Base-by-base conservation (phyloP, 30 jellyfish, hydroid and myxozoan species). In the Chrysaora quinquecirrha region DNA sequence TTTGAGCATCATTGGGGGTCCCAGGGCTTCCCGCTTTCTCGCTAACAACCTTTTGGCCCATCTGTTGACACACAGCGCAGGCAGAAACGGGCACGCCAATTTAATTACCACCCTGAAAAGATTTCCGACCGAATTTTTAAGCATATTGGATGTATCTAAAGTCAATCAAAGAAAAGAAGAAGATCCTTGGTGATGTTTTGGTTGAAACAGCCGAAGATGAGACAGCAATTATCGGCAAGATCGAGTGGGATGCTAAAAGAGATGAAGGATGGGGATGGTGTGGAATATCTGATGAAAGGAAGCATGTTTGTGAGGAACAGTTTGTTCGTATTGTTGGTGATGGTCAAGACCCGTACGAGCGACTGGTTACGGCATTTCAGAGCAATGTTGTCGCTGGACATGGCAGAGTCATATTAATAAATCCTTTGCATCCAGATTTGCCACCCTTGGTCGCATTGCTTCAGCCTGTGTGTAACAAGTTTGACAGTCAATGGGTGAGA, bases 181-280 rank as follows among this genome's bases (percentile, higher is more conserved):
- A 56, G 2, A 75, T 75, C 9, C 52, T 48, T 35, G 73, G 70
- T 18, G n/a, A 16, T 3, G 87, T 54, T 11, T 29, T 48, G 18
- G 38, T 19, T 0, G 73, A 75, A 30, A 75, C 87, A 30, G 86
- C 87, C 48, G 87, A 75, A 30, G 87, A 75, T 30, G 65, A 75
- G 28, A 75, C 87, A 7, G 78, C 80, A 31, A 75, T 75, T 2
- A 75, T 54, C 19, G 50, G 78, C 24, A 75, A 75, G 20, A 19
- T 50, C 21, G 87, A 75, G 49, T 75, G 68, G 68, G 87, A 75
- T 21, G 25, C 31, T 24, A 56, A 49, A 52, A 50, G 76, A 27
- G 76, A 54, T 75, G 87, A 75, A 56, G 87, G 68, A 48, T 75
- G 75, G 87, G 89, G 89, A 34, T 78, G 66, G 81, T 78, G 75